Base-by-base conservation (phyloP, 2,797 vertebrate species). In the Gymnothorax javanicus region DNA sequence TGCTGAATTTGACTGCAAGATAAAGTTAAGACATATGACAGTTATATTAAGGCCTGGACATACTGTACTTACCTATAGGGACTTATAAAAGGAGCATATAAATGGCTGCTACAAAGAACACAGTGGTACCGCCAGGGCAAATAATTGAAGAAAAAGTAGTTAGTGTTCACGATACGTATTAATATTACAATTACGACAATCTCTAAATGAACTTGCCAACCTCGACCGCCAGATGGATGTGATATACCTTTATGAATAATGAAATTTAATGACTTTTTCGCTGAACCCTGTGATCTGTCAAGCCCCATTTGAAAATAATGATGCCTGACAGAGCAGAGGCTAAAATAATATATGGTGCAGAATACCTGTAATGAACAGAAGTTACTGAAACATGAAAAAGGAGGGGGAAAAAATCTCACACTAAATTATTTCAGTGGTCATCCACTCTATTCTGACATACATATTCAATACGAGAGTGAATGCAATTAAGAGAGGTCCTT, bases 401-500 rank as follows among this genome's bases (percentile, higher is more conserved):
- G 33, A 43, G 60, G 60, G 85, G 88, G 90, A 90, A 90, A 90
- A 91, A 90, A 91, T 86, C 89, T 89, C 91, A 91, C 92, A 91
- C 90, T 92, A 93, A 94, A 95, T 95, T 94, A 90, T 94, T 94
- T 95, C 93, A 93, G 91, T 91, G 92, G 88, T 85, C 89, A 93
- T 92, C 87, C 90, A 86, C 88, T 91, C 94, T 94, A 92, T 92
- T 91, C 92, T 93, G 92, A 91, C 87, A 92, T 87, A 90, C 91
- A 91, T 86, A 91, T 93, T 93, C 93, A 92, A 93, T 93, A 92
- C 93, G 93, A 93, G 90, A 92, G 90, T 84, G 90, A 92, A 91
- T 93, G 94, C 94, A 94, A 95, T 94, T 93, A 95, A 91, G 90
- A 92, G 86, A 94, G 92, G 91, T 94, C 91, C 91, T 91, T 93